Percentiles rank a stretch among this genome's conserved stretches.
Conservation (phyloP, 2,888 invertebrate genomes). For the Heterodera filipjevi region DNA sequence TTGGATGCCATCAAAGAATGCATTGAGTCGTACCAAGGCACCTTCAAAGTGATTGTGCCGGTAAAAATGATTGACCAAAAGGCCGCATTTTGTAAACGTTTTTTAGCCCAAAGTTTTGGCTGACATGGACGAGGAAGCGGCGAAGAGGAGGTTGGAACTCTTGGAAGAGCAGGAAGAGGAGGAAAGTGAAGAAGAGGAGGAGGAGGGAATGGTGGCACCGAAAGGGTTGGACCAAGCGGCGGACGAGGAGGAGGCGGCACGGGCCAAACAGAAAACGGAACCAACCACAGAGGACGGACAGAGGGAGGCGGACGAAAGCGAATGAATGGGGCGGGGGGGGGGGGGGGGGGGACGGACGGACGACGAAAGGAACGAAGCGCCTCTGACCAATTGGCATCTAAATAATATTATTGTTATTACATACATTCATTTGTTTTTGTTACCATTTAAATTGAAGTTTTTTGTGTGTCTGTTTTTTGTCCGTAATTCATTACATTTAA, state of each 20-base stretch:
- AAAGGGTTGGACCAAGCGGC: constrained; percentile 61
- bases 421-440: no score
- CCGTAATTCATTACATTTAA: background rate
- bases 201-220: constrained; percentile 62
- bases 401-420: no score
- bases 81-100: constrained; percentile 44
- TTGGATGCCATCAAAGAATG: constrained; percentile 83
- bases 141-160: constrained; percentile 52
- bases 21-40: constrained; percentile 82
- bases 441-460: background rate
- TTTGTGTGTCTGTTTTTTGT: background rate
- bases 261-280: constrained; percentile 8
- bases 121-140: constrained; percentile 92
- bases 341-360: no score
- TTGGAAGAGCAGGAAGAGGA: constrained; percentile 53
- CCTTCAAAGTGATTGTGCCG: constrained; percentile 91
- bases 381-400: no score
- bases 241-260: constrained; percentile 51
- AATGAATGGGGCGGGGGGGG: background rate
- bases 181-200: constrained; percentile 52
- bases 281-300: constrained; percentile 19
- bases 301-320: constrained; percentile 20
- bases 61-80: constrained; percentile 70
- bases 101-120: constrained; percentile 91
- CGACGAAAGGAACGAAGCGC: no score